Conservation (phyloP, 2,797 vertebrate species). For the Telmatherina bonti region DNA sequence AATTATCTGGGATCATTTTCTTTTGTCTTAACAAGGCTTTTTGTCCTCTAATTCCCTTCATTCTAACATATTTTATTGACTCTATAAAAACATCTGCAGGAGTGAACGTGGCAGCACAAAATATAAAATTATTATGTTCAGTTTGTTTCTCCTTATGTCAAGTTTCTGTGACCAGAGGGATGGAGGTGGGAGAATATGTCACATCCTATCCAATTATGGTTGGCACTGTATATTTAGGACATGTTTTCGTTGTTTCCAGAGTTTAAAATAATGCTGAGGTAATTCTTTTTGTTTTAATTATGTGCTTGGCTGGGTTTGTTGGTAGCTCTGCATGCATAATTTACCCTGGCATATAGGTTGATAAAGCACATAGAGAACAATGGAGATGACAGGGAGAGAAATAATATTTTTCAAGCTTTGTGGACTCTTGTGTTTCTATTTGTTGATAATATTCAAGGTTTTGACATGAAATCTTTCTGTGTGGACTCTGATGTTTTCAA, state of each 20-base stretch:
- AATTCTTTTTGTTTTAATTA: conserved; percentile 50
- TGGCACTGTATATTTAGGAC: conserved; percentile 56
- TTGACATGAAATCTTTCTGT: conserved; percentile 42
- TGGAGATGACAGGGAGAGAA: conserved; percentile 48
- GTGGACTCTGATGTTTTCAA: conserved; percentile 17
- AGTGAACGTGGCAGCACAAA: background rate
- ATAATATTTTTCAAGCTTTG: conserved; percentile 57
- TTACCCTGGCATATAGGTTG: conserved; percentile 49
- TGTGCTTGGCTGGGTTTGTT: conserved; percentile 51
- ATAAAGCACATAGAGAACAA: conserved; percentile 35
- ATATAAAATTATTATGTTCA: conserved; percentile 16
- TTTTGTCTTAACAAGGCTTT: background rate
- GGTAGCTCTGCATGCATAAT: conserved; percentile 62
- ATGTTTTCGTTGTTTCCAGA: conserved; percentile 49
- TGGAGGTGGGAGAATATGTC: conserved; percentile 26
- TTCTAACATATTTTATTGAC: conserved; percentile 18
- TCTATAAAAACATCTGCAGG: conserved; percentile 19
- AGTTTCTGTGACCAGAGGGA: conserved; percentile 46
- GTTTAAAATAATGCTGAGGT: conserved; percentile 44
- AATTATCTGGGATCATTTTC: conserved; percentile 4
- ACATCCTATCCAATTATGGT: conserved; percentile 56
- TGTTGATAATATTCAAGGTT: conserved; percentile 23
- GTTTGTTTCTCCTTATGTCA: background rate
- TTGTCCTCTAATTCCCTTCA: conserved; percentile 4
- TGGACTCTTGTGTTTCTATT: conserved; percentile 41